Percentiles rank a stretch among this genome's conserved stretches.
Conservation (phyloP, 1,140 invertebrate genomes). For the Grapholita molesta region DNA sequence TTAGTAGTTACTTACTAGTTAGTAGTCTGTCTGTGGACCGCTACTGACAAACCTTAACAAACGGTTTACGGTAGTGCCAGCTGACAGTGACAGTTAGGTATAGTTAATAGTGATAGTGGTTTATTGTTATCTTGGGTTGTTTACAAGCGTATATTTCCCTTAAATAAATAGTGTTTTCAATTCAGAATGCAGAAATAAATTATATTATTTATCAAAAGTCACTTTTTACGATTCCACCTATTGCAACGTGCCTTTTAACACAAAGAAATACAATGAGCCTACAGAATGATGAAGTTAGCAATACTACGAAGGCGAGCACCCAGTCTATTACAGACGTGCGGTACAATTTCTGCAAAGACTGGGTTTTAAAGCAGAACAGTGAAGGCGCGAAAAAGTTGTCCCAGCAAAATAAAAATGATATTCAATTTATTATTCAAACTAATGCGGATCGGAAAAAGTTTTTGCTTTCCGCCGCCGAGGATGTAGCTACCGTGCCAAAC, state of each 20-base stretch:
- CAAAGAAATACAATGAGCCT: constrained; percentile 19
- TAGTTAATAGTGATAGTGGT: too few relatives aligned
- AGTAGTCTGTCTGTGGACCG: too few relatives aligned
- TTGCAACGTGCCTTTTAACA: not conserved
- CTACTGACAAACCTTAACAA: too few relatives aligned
- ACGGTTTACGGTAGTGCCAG: not conserved
- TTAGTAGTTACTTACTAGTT: too few relatives aligned
- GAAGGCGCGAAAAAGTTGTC: constrained; percentile 42
- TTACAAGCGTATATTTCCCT: too few relatives aligned
- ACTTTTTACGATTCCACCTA: not conserved
- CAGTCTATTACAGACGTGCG: not conserved
- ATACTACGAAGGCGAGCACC: not conserved
- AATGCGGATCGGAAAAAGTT: constrained; percentile 59
- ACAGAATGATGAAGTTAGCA: not conserved
- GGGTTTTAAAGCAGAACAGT: constrained; percentile 56
- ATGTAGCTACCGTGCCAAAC: constrained; percentile 50
- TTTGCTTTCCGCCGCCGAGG: constrained; percentile 47
- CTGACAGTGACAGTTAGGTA: not conserved
- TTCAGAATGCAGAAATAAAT: not conserved
- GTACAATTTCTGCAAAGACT: constrained; percentile 40
- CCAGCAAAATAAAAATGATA: constrained; percentile 55
- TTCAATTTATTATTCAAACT: constrained; percentile 60
- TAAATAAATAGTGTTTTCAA: not conserved
- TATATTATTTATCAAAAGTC: not conserved
- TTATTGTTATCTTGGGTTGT: too few relatives aligned